phyloP scores from a whole-genome alignment of 2,797 vertebrate species.

The Sciurus vulgaris region DNA sequence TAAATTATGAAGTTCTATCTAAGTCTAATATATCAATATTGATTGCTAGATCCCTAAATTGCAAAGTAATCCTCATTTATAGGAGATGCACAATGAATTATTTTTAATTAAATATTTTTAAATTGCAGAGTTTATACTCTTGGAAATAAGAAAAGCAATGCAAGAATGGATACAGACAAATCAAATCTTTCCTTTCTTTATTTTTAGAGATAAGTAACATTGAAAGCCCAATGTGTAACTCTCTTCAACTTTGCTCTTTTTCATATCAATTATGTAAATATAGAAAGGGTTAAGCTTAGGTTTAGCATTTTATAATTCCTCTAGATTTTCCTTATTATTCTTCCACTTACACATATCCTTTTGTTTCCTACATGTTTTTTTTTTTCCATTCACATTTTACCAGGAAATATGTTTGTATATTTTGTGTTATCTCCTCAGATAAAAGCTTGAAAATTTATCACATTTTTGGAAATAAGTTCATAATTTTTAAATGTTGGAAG shows the following conservation, averaged over 20 bases:
- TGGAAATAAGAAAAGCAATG: conserved; percentile 19
- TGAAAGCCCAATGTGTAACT: background rate
- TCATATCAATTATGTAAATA: background rate
- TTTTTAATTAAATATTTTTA: conserved; percentile 57
- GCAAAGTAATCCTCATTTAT: conserved; percentile 7
- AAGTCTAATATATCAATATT: conserved; percentile 58
- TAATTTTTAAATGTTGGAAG: background rate
- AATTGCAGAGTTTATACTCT: background rate
- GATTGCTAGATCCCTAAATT: background rate
- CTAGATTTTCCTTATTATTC: background rate
- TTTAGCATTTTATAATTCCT: background rate
- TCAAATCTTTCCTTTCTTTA: background rate
- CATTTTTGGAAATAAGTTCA: background rate
- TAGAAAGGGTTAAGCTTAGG: background rate
- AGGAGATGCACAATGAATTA: background rate
- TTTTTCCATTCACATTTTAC: background rate
- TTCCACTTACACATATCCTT: background rate
- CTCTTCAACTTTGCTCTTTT: background rate
- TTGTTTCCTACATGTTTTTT: background rate
- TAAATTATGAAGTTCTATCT: conserved; percentile 39
- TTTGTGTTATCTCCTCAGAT: background rate
- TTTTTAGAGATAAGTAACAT: background rate
- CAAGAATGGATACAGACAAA: background rate
- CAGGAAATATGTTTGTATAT: background rate
- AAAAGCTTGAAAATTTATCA: background rate